A percentile compares a stretch with the other conserved stretches of the same genome.
Conservation (phyloP, 2,797 vertebrate genomes). For the Antennarius maculatus region DNA sequence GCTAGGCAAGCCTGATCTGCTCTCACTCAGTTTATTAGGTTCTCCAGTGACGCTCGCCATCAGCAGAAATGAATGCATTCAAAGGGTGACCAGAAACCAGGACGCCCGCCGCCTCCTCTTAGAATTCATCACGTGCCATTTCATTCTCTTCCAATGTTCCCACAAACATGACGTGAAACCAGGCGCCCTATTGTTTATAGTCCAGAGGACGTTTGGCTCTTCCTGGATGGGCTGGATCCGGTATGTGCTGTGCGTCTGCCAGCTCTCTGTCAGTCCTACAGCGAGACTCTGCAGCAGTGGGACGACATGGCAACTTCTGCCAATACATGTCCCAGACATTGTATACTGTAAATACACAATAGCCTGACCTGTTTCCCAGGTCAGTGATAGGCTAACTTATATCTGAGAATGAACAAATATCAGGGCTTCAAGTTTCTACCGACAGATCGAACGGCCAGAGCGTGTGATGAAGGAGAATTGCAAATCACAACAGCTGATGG, state of each 20-base stretch:
- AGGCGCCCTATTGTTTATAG: conserved; percentile 72
- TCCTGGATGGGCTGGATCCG: conserved; percentile 76
- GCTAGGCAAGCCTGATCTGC: not conserved
- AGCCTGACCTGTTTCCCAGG: too few relatives aligned
- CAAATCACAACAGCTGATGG: too few relatives aligned
- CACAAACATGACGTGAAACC: conserved; percentile 67
- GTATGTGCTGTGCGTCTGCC: conserved; percentile 59
- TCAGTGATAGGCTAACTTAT: too few relatives aligned
- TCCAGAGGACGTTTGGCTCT: conserved; percentile 68
- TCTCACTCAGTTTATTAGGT: conserved; percentile 31
- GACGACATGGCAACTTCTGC: conserved; percentile 16
- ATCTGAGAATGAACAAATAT: too few relatives aligned
- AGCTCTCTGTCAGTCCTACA: conserved; percentile 42
- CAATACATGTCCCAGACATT: conserved; percentile 12
- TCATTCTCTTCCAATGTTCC: conserved; percentile 46
- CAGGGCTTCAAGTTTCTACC: too few relatives aligned
- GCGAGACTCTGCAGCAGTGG: conserved; percentile 22
- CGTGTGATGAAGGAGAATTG: too few relatives aligned
- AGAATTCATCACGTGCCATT: conserved; percentile 43
- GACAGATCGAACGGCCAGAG: too few relatives aligned
- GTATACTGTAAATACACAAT: conserved; percentile 22
- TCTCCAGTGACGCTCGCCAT: conserved; percentile 40
- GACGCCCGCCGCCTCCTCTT: not conserved
- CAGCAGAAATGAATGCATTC: conserved; percentile 49
- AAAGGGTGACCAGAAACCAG: conserved; percentile 31